Evolutionary conservation across 2,113 vertebrate species (phyloP), one percentile per base, ranked within the genome.

Genomic region (Microtus montanus): DNA sequence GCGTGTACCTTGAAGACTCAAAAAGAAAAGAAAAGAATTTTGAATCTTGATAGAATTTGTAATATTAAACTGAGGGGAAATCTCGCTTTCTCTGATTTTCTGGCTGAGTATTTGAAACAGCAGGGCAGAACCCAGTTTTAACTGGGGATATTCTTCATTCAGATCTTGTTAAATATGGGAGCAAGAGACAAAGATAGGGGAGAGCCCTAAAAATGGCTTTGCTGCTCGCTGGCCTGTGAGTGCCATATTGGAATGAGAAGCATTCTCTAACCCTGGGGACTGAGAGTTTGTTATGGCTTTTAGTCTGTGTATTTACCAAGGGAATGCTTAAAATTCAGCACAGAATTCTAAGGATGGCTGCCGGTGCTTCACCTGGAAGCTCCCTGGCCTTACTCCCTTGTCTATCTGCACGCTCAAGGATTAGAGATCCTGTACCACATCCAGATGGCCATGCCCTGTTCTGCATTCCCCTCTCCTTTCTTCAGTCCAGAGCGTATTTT

Each of bases 41-140:
- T 66, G 79, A 89, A 79, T 28, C 86, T 64, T 96, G 75, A 87
- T 89, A 84, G 47, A 93, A n/a, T 54, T 70, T 96, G 47, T 91
- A 93, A 47, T 84, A 94, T 87, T 95, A 97, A 97, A 93, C 38
- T 90, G 94, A 90, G 38, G 94, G 88, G 90, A 91, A 92, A 91
- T 68, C 64, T 66, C 52, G 78, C 79, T 89, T 54, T 79, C 71
- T 95, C 70, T 97, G 84, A 91, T 89, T 87, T 90, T 88, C 73
- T 88, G 66, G n/a, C 58, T 70, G 83, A 87, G 83, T 63, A 47
- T 28, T 93, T 26, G 79, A 58, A 83, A 92, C 78, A 95, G 49
- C 61, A 86, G 83, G 41, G 71, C 44, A 86, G 74, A 89, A 47
- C 44, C 0, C 0, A 5, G n/a, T 66, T 71, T 66, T 54, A 30